Conservation (phyloP, 2,797 vertebrate species). For the Lophotriccus pileatus region DNA sequence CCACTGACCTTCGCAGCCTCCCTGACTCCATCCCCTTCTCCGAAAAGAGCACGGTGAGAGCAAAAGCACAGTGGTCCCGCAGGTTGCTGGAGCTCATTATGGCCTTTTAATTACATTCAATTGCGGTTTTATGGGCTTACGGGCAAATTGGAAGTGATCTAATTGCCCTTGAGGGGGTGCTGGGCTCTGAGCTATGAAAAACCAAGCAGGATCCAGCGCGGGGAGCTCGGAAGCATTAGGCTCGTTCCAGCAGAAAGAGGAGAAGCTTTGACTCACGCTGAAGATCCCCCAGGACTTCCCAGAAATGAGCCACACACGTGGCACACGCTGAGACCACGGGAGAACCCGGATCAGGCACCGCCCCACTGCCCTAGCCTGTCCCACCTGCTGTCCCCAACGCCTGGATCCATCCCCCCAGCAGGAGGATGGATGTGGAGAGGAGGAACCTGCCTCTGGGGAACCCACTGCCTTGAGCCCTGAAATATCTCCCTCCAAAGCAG, state of each 20-base stretch:
- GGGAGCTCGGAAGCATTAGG: background rate
- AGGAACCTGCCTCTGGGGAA: background rate
- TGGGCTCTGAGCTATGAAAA: conserved; percentile 44
- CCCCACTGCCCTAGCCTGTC: background rate
- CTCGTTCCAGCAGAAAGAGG: background rate
- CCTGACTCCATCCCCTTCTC: background rate
- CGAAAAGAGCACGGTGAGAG: background rate
- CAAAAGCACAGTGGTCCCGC: background rate
- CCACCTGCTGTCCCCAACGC: background rate
- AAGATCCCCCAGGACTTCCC: background rate
- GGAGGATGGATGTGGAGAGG: background rate
- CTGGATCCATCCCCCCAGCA: background rate
- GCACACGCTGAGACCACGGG: background rate
- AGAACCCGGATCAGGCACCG: fast-evolving
- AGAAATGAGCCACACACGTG: background rate
- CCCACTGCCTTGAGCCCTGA: background rate
- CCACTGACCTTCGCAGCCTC: background rate
- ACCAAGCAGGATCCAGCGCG: background rate
- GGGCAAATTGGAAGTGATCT: conserved; percentile 62
- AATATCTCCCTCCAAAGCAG: background rate
- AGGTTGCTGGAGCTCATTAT: conserved; percentile 47
- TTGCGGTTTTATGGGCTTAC: conserved; percentile 50
- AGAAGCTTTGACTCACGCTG: background rate
- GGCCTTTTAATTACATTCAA: conserved; percentile 66
- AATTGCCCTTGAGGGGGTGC: conserved; percentile 62